Conservation (phyloP, 2,888 invertebrate genomes). For the Aricia artaxerxes region DNA sequence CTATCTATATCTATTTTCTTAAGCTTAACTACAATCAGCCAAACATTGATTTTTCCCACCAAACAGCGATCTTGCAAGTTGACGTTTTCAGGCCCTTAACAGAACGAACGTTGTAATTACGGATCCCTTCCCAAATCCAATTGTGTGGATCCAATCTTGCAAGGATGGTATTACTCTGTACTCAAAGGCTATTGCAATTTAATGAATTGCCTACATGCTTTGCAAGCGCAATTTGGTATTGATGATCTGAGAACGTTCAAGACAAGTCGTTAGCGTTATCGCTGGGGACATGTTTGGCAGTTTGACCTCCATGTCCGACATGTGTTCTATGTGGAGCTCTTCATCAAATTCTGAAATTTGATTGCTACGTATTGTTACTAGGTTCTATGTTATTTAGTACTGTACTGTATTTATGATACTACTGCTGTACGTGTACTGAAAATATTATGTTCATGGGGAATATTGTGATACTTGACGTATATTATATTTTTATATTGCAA, state of each 20-base stretch:
- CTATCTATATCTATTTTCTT: background rate
- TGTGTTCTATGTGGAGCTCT: slow-evolving; percentile 29
- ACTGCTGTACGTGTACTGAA: too few species aligned
- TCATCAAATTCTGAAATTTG: slow-evolving; percentile 2
- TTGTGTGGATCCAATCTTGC: slow-evolving; percentile 30
- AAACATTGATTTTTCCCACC: background rate
- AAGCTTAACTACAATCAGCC: background rate
- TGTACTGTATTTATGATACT: too few species aligned
- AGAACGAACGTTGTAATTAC: slow-evolving; percentile 4
- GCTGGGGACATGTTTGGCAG: slow-evolving; percentile 37
- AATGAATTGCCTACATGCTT: slow-evolving; percentile 30
- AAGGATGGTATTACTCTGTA: slow-evolving; percentile 28
- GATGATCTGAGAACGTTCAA: slow-evolving; percentile 31
- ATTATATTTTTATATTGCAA: too few species aligned
- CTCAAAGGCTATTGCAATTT: slow-evolving; percentile 31
- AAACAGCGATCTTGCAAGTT: slow-evolving; percentile 1
- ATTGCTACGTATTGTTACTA: background rate
- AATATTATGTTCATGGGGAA: too few species aligned
- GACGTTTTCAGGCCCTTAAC: background rate
- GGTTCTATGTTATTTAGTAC: background rate
- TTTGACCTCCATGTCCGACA: slow-evolving; percentile 39
- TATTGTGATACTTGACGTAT: too few species aligned
- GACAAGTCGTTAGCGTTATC: slow-evolving; percentile 36
- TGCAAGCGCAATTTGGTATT: slow-evolving; percentile 31
- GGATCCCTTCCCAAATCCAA: slow-evolving; percentile 30